Evolutionary conservation across 2,113 vertebrate genomes (phyloP), one percentile per base, ranked within the genome.

Genomic region (Motacilla alba): DNA sequence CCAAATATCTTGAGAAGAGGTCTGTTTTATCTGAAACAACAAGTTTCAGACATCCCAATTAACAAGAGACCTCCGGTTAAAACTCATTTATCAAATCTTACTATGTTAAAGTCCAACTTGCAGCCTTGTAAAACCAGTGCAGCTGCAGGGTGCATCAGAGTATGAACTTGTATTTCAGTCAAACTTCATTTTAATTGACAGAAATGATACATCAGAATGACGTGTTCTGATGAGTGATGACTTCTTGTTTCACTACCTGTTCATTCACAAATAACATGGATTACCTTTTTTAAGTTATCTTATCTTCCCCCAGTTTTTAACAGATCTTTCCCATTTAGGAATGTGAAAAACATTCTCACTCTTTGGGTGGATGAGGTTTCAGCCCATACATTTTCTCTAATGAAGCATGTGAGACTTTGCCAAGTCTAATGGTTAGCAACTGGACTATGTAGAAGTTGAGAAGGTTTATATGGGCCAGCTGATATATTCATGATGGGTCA

Each of bases 81-180:
- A 89, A 53, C 31, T 91, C 31, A 17, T 92, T 94, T 89, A 56
- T 86, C 53, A 70, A 28, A 52, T 83, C 52, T 87, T 55, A 27
- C 11, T 31, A 0, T n/a, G 15, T 75, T 90, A 77, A 76, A 91
- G 22, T 46, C 43, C 43, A 56, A 47, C 28, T 43, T 85, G 9
- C 15, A 44, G 13, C 24, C 23, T 39, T 67, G 35, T 31, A 90
- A 93, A 95, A 78, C 21, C 33, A 59, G 7, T 49, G 18, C 16
- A 72, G 12, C 13, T 79, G 9, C 23, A 39, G 39, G 11, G 7
- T 55, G 7, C 43, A 24, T 24, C 17, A 26, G 10, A 64, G 22
- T 30, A n/a, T 55, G 55, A 79, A 11, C 14, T 37, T 9, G 0
- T 31, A 55, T 41, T 86, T 74, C 46, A 31, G 11, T 28, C 27